Evolutionary conservation across 2,113 vertebrate species (phyloP).

Genomic region (Macroglossus sobrinus): DNA sequence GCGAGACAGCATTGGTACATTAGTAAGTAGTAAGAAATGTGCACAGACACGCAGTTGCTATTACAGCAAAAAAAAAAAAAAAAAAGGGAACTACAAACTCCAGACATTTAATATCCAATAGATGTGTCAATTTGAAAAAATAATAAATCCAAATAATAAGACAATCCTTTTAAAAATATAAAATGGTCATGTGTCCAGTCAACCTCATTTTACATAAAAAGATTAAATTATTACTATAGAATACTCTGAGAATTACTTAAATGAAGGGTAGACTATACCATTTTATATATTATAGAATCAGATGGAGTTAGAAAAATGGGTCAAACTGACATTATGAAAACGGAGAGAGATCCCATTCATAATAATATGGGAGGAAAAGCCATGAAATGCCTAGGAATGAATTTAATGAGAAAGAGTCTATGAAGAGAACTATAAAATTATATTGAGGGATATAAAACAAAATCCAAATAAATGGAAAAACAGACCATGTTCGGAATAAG

Average conservation of each 20-base stretch:
- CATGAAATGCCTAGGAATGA: constrained; percentile 27
- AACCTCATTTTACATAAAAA: not conserved
- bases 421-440: constrained; percentile 45
- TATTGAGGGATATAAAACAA: constrained; percentile 32
- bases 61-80: not conserved
- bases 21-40: not conserved
- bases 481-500: not conserved
- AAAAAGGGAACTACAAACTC: not conserved
- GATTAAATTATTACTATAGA: not conserved
- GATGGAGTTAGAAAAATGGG: constrained; percentile 2
- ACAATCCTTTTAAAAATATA: not conserved
- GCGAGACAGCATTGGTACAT: not conserved
- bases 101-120: not conserved
- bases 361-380: not conserved
- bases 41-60: not conserved
- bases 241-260: not conserved
- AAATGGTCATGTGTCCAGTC: not conserved
- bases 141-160: not conserved
- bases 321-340: constrained; percentile 36
- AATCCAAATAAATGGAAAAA: constrained; percentile 15
- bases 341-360: constrained; percentile 17
- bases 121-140: not conserved
- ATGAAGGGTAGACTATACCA: not conserved
- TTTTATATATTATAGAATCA: not conserved
- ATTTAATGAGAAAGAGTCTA: constrained; percentile 43